Base-by-base conservation (phyloP, 35 echinoderm and acorn worm genomes). In the Apostichopus californicus region DNA sequence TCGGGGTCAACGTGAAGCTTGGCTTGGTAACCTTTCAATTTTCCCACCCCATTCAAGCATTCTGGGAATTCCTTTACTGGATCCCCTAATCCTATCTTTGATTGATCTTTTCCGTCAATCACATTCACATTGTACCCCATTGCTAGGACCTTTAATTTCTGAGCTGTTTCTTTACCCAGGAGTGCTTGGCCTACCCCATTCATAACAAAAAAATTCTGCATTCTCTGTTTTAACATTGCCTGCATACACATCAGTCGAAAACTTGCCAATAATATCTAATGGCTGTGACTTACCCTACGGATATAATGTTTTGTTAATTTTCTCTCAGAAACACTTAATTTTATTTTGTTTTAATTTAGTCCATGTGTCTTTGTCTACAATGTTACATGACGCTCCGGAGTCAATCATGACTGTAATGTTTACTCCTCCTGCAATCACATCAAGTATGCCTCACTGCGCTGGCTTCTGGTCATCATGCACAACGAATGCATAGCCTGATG, bases 1-100 rank as follows among this genome's bases (percentile, higher is more conserved):
- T n/a, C n/a, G n/a, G n/a, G n/a, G 57, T 97, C 91, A 22, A 97
- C 79, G 71, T 93, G 55, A 9, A 97, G 10, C 46, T 92, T 86
- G 0, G 93, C 89, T 56, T 96, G 66, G 25, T 90, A 87, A n/a
- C 23, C 93, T 56, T 86, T 92, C 56, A 96, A 54, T 81, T 96
- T 94, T n/a, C 92, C 88, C 26, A 96, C 61, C 5, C 93, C 93
- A 7, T 92, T 13, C 79, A 94, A 94, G 72, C 90, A 91, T 59
- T 92, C 72, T 68, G 89, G 93, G 26, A 28, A 28, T 28, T 28
- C 26, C 26, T 28, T 28, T 28, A 28, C 26, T 28, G 53, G 24
- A 96, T 86, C 60, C 15, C 18, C 5, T 68, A 9, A 26, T 66
- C 4, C 18, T 34, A 15, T 73, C 28, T 54, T 90, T n/a, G 18